Conservation (phyloP, 2,113 vertebrate genomes). For the Chiloscyllium plagiosum region DNA sequence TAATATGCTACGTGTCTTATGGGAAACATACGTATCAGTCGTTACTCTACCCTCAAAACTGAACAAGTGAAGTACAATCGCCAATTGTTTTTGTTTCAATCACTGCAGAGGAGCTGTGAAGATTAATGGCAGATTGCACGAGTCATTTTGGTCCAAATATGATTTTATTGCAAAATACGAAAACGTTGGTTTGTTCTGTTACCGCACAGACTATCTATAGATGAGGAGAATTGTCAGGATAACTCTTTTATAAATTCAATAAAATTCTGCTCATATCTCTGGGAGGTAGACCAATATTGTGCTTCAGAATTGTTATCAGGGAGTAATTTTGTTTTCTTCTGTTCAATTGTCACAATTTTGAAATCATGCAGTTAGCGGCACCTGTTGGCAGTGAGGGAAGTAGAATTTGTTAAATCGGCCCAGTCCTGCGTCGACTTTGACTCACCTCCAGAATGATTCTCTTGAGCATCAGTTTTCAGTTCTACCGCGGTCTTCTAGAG, state of each 20-base stretch:
- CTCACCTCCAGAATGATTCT: neutral
- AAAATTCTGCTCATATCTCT: constrained; percentile 35
- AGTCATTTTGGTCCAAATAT: constrained; percentile 5
- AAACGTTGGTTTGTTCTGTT: neutral
- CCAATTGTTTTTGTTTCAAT: neutral
- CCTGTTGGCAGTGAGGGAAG: constrained; percentile 53
- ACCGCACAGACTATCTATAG: neutral
- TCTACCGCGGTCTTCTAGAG: neutral
- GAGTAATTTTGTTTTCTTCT: constrained; percentile 21
- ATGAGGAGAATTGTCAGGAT: neutral
- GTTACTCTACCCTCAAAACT: neutral
- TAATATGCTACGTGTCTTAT: too few species aligned
- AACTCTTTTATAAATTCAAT: constrained; percentile 33
- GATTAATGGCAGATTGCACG: neutral
- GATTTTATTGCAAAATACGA: neutral
- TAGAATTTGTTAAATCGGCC: neutral
- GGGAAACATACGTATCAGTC: neutral
- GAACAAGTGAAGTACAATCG: neutral
- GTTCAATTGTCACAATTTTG: neutral
- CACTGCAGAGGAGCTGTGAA: neutral
- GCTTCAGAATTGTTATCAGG: constrained; percentile 25
- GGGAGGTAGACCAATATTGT: constrained; percentile 29
- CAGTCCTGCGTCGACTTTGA: neutral
- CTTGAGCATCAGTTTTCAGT: neutral
- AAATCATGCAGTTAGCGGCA: constrained; percentile 50